These are phyloP conservation scores for Micrastur ruficollis DNA, from an alignment of 2,797 vertebrate species.

Conservation along the genomic window DNA sequence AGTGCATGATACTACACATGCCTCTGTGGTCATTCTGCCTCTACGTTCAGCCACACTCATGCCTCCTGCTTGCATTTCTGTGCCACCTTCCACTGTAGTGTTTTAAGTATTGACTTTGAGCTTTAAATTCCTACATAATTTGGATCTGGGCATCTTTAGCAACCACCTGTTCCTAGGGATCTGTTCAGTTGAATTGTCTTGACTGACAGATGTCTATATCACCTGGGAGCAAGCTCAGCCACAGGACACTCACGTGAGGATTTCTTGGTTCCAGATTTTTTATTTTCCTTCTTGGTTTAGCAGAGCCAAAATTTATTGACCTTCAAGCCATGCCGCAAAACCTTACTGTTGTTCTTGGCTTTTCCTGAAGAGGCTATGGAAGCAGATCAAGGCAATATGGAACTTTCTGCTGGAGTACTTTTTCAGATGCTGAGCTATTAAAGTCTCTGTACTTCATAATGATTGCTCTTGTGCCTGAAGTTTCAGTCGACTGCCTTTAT, in stretches of 20 bases:
- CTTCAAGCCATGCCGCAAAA: neutral
- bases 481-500: neutral
- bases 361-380: neutral
- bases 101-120: neutral
- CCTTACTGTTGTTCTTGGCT: constrained; percentile 27
- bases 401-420: constrained; percentile 13
- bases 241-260: neutral
- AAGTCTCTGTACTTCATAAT: constrained; percentile 18
- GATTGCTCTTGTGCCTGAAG: constrained; percentile 1
- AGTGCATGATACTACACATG: rapidly evolving
- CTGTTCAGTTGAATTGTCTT: neutral
- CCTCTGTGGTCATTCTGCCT: neutral
- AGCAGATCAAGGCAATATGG: neutral
- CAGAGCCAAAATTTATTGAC: constrained; percentile 4
- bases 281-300: neutral
- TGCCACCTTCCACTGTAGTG: neutral
- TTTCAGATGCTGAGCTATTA: constrained; percentile 40
- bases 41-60: neutral
- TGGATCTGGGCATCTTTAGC: neutral
- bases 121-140: neutral
- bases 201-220: neutral
- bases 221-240: neutral
- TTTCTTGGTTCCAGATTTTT: neutral
- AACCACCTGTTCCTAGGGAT: neutral
- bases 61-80: neutral